Evolutionary conservation across 2,888 invertebrate species (phyloP), one percentile per base, ranked within the genome.

Genomic region (Tetramorium bicarinatum): DNA sequence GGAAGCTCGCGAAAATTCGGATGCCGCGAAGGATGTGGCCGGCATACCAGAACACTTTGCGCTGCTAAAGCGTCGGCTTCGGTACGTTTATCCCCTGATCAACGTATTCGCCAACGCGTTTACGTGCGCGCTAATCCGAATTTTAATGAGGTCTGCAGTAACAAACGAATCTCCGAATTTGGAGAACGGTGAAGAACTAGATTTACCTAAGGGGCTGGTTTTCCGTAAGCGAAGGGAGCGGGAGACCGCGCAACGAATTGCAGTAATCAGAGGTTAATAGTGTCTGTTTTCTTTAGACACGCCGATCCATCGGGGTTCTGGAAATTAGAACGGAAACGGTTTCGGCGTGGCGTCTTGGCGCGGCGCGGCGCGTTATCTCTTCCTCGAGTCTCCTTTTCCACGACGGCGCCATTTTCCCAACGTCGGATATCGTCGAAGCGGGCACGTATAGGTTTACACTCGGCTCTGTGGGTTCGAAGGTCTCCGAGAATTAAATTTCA

Each of bases 401-500:
- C 52, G 49, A 29, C 66, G 67, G 67, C 77, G 54, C 77, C 54
- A 67, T 77, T 77, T 79, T 71, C 71, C 64, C 47, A 34, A 59
- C 13, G 62, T 41, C 18, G 18, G 49, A 64, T 15, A 54, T 25
- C 52, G 66, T n/a, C 72, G 38, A 25, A 41, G 21, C 18, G 71
- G 47, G 59, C 83, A 82, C 66, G 82, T 91, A 90, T 90, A 89
- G 87, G 90, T 88, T 90, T 90, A 90, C 90, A 90, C 47, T 72
- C 84, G 85, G 85, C 85, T 87, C 85, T 75, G 87, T 86, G 84
- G 74, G 88, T 88, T 89, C 87, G 87, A 84, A 87, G 90, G 91
- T 92, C 90, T 29, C 79, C 85, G 85, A 79, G 93, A 93, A 92
- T 93, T 91, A 89, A 93, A 92, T 93, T 93, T 93, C 93, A 93